Evolutionary conservation across 2,113 vertebrate genomes (phyloP).

Genomic region (Parotia lawesii): DNA sequence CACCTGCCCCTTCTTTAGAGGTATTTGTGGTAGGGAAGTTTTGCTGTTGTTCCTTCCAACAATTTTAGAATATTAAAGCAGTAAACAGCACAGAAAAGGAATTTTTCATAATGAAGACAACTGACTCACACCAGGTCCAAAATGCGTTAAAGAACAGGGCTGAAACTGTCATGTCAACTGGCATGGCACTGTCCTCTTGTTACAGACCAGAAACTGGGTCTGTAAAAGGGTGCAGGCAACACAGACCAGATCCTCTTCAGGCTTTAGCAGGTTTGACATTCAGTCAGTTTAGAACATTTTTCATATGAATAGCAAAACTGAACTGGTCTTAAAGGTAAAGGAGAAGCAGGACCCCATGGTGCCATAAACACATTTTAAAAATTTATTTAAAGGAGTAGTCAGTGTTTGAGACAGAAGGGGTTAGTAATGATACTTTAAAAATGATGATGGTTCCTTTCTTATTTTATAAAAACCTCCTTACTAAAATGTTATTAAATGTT

Average conservation of each 20-base stretch:
- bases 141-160: neutral
- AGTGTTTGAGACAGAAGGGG: neutral
- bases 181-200: neutral
- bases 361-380: fast-evolving
- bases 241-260: neutral
- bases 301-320: neutral
- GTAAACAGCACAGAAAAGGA: neutral
- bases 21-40: neutral
- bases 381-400: neutral
- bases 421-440: neutral
- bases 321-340: neutral
- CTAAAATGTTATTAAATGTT: neutral
- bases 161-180: neutral
- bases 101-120: neutral
- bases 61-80: neutral
- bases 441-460: neutral
- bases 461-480: neutral
- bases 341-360: neutral
- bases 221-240: neutral
- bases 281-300: neutral
- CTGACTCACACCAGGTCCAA: neutral
- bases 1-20: neutral
- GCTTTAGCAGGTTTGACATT: neutral
- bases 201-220: neutral
- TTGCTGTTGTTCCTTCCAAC: neutral